Evolutionary conservation across 2,113 vertebrate genomes (phyloP), one percentile per base, ranked within the genome.

Genomic region (Ceuthmochares aereus): DNA sequence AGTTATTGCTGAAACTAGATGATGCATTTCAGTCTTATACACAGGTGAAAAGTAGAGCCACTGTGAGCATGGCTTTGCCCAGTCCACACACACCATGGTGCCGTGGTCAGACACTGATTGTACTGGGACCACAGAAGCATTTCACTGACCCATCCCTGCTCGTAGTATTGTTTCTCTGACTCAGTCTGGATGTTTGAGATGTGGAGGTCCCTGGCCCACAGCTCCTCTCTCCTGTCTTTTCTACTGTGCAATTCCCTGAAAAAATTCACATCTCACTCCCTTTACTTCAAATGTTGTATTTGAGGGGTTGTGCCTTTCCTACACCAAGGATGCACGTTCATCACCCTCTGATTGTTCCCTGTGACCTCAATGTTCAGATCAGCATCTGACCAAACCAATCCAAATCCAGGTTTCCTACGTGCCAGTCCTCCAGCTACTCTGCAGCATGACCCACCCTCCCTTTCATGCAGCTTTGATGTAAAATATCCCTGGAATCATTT

Each of bases 41-140:
- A 12, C 10, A 70, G 42, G n/a, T 47, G 64, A 69, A 27, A 69
- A 49, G 63, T 3, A 75, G 72, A 60, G 19, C 16, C 4, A 2
- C 32, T 7, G 0, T 21, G 34, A 68, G 25, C 1, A 5, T n/a
- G 34, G 14, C 20, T 63, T 80, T 77, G 56, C 56, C 45, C 3
- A 1, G 29, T 30, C 16, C 25, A 9, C 40, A 22, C 12, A 8
- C 12, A 27, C 29, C 4, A 3, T 0, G 0, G 15, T 11, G 6
- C 32, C 0, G 0, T 42, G 70, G 17, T 47, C 60, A 70, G 51
- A 17, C 19, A 3, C 6, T 0, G 1, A 3, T 40, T 0, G 0
- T 42, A 6, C 20, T 37, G 15, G 14, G 52, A 29, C 40, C 7
- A 4, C 36, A 25, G 81, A 20, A 9, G n/a, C 0, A 1, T 81